Evolutionary conservation across 2,797 vertebrate genomes (phyloP), one percentile per base, ranked within the genome.

Genomic region (Gymnodraco acuticeps): DNA sequence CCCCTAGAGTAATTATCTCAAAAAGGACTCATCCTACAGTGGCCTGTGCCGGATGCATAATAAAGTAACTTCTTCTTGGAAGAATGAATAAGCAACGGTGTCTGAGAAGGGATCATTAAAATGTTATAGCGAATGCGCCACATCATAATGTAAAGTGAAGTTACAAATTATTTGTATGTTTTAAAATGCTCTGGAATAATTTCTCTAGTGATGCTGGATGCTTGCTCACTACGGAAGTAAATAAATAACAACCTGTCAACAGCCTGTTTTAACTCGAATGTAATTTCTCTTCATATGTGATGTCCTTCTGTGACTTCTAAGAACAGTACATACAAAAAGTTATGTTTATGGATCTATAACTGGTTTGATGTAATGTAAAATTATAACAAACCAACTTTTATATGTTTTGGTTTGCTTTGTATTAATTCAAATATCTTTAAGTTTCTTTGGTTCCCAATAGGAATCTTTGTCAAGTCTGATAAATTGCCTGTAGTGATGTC

Each of bases 201-300:
- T 72, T 38, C 43, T 76, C 55, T 45, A 64, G 33, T 63, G 51
- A 68, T 3, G 23, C 15, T 43, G 47, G 33, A 62, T 56, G 52
- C 33, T 66, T 64, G 20, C 48, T 68, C 83, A 71, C 45, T 64
- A 48, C 45, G 61, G 0, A 51, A 19, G 10, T 51, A 51, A 27
- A 70, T 19, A 51, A 82, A 73, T 42, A 42, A 56, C 71, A 50
- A 27, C 66, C 54, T 31, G 84, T 84, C 68, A 51, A 31, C 27
- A 84, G 17, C 52, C 41, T 42, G 84, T 85, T 64, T 69, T 80
- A 76, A 51, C 48, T 64, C 61, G 64, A 56, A 71, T 43, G 81
- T 41, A 50, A 27, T 27, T 27, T 27, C 0, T 27, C 27, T 27
- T 27, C 27, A 27, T 27, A 27, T 27, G 27, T 27, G 27, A 27